Conservation (phyloP, 2,888 invertebrate species). For the Autographa pulchrina region DNA sequence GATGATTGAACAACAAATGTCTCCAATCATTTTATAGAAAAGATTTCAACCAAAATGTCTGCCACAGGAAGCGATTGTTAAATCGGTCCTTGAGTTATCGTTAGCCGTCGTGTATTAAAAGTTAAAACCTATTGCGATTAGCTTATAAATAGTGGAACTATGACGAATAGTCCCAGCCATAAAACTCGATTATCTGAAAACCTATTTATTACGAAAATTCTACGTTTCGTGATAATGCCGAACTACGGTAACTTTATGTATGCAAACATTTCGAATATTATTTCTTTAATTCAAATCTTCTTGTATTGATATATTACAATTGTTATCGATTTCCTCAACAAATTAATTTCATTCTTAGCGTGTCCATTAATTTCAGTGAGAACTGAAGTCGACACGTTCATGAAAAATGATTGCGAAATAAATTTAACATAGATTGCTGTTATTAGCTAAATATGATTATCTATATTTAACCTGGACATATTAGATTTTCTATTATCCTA, state of each 20-base stretch:
- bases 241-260: neutral
- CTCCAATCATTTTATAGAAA: neutral
- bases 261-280: neutral
- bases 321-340: neutral
- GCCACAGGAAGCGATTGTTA: neutral
- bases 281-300: neutral
- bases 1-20: neutral
- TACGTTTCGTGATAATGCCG: neutral
- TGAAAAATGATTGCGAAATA: neutral
- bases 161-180: neutral
- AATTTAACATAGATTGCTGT: neutral
- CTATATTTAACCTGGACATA: no score
- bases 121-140: neutral
- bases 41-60: neutral
- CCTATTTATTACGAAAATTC: neutral
- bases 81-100: neutral
- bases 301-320: neutral
- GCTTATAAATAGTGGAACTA: neutral
- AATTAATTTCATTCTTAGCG: neutral
- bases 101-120: neutral
- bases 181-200: constrained; percentile 2
- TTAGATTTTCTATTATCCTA: no score
- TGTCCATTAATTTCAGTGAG: neutral
- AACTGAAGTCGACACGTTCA: neutral
- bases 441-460: no score